These are phyloP conservation scores for Cheilosia impressa DNA, from an alignment of 2,888 invertebrate genomes.

Conservation along the genomic window DNA sequence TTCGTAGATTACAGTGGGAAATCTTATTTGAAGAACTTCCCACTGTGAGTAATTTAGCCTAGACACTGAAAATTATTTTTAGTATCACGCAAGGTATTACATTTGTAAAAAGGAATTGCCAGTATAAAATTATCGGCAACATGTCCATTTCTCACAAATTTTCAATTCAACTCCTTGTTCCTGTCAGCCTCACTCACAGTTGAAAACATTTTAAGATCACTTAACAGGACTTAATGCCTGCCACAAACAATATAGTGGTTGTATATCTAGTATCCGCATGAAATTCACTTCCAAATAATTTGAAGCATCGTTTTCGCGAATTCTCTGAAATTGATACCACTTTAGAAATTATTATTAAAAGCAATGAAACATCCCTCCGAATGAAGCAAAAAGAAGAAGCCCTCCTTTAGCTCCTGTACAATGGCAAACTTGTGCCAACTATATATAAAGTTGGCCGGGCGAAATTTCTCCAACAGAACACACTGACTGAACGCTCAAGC, in stretches of 20 bases:
- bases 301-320: slow-evolving; percentile 56
- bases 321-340: slow-evolving; percentile 68
- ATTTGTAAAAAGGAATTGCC: too few relatives aligned
- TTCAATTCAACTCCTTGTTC: too few relatives aligned
- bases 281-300: slow-evolving; percentile 57
- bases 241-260: slow-evolving; percentile 41
- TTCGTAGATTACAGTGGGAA: too few relatives aligned
- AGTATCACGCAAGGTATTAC: too few relatives aligned
- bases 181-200: slow-evolving; percentile 34
- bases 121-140: too few relatives aligned
- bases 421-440: slow-evolving; percentile 62
- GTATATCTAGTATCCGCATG: not conserved
- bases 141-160: too few relatives aligned
- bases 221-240: slow-evolving; percentile 60
- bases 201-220: slow-evolving; percentile 58
- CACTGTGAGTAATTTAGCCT: too few relatives aligned
- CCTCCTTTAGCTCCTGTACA: slow-evolving; percentile 25
- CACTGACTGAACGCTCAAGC: not conserved
- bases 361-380: slow-evolving; percentile 55
- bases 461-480: slow-evolving; percentile 30
- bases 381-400: slow-evolving; percentile 7
- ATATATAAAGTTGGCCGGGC: slow-evolving; percentile 55
- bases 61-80: too few relatives aligned
- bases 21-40: too few relatives aligned
- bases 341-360: slow-evolving; percentile 74